Evolutionary conservation across 2,888 invertebrate genomes (phyloP).

Genomic region (Ernsta delagoae): DNA sequence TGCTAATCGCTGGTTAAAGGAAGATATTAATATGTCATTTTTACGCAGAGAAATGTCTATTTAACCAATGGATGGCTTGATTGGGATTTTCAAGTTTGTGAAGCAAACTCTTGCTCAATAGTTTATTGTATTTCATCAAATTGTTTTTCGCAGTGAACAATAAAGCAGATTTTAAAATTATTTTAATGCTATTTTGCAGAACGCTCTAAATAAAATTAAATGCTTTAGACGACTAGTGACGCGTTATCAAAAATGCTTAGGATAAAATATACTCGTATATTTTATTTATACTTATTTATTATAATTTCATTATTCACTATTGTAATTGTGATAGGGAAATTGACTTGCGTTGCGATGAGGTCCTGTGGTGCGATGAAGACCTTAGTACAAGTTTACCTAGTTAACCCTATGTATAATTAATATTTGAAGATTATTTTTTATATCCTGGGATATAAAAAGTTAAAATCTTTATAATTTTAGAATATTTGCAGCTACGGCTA

Average conservation of each 20-base stretch:
- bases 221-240: constrained; percentile 26
- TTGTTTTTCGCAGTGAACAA: too few relatives aligned
- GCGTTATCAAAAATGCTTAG: constrained; percentile 25
- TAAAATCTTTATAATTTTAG: neutral
- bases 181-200: neutral
- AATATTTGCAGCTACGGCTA: neutral
- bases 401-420: too few relatives aligned
- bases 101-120: too few relatives aligned
- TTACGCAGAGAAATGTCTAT: too few relatives aligned
- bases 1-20: too few relatives aligned
- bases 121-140: neutral
- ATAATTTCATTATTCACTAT: constrained; percentile 17
- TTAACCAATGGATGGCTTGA: too few relatives aligned
- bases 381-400: too few relatives aligned
- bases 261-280: neutral
- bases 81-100: too few relatives aligned
- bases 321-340: constrained; percentile 24
- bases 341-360: constrained; percentile 18
- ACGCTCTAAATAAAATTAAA: constrained; percentile 9
- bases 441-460: neutral
- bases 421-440: neutral
- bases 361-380: neutral
- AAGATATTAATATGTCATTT: too few relatives aligned
- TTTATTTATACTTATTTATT: constrained; percentile 14
- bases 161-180: too few relatives aligned